Conservation (phyloP, 2,888 invertebrate genomes). For the Eupithecia dodoneata region DNA sequence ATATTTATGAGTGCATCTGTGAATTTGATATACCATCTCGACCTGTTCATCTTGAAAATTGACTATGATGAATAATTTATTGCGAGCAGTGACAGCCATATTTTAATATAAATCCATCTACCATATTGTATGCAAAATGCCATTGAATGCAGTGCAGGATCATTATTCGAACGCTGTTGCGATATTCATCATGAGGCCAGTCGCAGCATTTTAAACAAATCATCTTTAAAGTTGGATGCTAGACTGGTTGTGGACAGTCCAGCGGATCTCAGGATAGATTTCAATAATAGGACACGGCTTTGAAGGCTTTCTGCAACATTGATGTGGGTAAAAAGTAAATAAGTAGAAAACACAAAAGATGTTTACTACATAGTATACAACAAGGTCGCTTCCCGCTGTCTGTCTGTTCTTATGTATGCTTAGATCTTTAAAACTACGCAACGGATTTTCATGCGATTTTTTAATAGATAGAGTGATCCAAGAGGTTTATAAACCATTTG, state of each 20-base stretch:
- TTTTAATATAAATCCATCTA: constrained; percentile 84
- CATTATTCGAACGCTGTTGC: constrained; percentile 81
- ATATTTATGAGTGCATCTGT: constrained; percentile 80
- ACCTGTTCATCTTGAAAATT: constrained; percentile 80
- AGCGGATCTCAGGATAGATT: constrained; percentile 60
- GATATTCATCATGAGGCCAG: constrained; percentile 80
- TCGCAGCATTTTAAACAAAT: constrained; percentile 82
- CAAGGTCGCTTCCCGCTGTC: too few species aligned
- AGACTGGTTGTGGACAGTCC: constrained; percentile 53
- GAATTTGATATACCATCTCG: constrained; percentile 69
- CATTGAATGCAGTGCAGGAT: constrained; percentile 83
- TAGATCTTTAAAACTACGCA: too few species aligned
- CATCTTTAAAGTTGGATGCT: constrained; percentile 69
- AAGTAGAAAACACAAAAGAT: background rate
- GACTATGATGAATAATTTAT: constrained; percentile 83
- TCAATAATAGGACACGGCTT: constrained; percentile 60
- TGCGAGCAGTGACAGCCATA: constrained; percentile 81
- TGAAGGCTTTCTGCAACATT: background rate
- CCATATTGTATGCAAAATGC: constrained; percentile 84
- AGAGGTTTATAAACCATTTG: too few species aligned
- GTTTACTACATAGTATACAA: background rate
- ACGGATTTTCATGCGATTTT: too few species aligned
- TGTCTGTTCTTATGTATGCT: too few species aligned
- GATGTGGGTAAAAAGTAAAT: background rate
- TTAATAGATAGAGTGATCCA: too few species aligned